A percentile compares a stretch with the other conserved stretches of the same genome.
These are phyloP conservation scores for Drosophila suboccidentalis DNA, from an alignment of 2,888 invertebrate genomes.

Conservation along the genomic window DNA sequence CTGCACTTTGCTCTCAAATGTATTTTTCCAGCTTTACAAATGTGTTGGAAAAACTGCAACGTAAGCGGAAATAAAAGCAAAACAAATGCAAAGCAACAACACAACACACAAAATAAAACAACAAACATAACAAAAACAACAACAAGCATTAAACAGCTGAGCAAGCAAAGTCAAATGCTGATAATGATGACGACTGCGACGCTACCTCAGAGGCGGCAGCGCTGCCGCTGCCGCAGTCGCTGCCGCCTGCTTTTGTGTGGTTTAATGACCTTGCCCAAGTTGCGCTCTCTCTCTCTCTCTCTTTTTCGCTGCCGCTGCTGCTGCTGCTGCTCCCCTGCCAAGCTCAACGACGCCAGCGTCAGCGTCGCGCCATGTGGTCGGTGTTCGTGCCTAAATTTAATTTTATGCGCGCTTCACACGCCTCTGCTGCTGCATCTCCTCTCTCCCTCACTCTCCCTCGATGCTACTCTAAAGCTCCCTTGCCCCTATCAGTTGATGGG, in stretches of 20 bases:
- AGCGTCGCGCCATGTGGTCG: slow-evolving; percentile 64
- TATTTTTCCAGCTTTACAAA: slow-evolving; percentile 51
- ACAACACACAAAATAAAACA: neutral
- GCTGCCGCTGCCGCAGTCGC: slow-evolving; percentile 38
- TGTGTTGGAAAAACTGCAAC: slow-evolving; percentile 69
- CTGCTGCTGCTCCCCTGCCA: slow-evolving; percentile 63
- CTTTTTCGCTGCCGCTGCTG: neutral
- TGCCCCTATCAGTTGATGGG: slow-evolving; percentile 58
- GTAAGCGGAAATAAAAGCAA: slow-evolving; percentile 75
- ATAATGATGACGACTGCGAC: slow-evolving; percentile 48
- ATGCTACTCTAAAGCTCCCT: slow-evolving; percentile 8
- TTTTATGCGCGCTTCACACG: slow-evolving; percentile 74
- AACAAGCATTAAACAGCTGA: slow-evolving; percentile 56
- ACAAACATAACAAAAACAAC: slow-evolving; percentile 24
- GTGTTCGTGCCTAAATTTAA: slow-evolving; percentile 77
- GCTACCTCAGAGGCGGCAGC: slow-evolving; percentile 15
- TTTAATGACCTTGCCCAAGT: slow-evolving; percentile 82
- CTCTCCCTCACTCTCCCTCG: slow-evolving; percentile 8
- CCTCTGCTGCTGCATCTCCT: slow-evolving; percentile 20
- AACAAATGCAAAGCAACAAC: slow-evolving; percentile 50
- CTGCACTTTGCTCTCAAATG: slow-evolving; percentile 44
- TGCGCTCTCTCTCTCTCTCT: slow-evolving; percentile 34
- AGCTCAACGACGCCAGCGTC: slow-evolving; percentile 44
- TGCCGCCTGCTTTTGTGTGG: slow-evolving; percentile 63
- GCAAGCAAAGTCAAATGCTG: slow-evolving; percentile 45